These are phyloP conservation scores for Drosophila sordidapex DNA, from an alignment of 2,888 invertebrate genomes.

Conservation along the genomic window DNA sequence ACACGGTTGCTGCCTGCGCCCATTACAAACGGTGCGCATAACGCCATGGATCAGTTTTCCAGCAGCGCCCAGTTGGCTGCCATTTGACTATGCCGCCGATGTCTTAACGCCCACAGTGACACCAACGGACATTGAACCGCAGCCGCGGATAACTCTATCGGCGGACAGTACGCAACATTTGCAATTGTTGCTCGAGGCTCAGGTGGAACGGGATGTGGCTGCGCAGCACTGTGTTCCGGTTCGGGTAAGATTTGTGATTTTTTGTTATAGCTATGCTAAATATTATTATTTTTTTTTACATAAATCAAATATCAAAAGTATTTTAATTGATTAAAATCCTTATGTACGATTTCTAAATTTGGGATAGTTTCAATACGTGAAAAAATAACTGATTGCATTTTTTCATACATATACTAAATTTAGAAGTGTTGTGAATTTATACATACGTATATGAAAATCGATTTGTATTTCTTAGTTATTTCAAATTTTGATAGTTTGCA, in stretches of 20 bases:
- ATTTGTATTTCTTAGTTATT: too few relatives aligned
- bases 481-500: slow-evolving; percentile 1
- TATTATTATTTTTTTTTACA: background rate
- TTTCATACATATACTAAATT: background rate
- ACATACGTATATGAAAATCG: too few relatives aligned
- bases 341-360: background rate
- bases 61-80: slow-evolving; percentile 81
- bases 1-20: slow-evolving; percentile 84
- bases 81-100: slow-evolving; percentile 78
- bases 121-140: slow-evolving; percentile 39
- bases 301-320: background rate
- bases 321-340: background rate
- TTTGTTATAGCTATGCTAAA: background rate
- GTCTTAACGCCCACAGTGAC: slow-evolving; percentile 46
- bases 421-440: background rate
- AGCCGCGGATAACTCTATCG: slow-evolving; percentile 42
- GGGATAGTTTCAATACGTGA: background rate
- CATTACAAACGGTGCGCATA: slow-evolving; percentile 85
- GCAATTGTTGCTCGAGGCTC: slow-evolving; percentile 83
- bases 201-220: slow-evolving; percentile 61
- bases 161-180: slow-evolving; percentile 63
- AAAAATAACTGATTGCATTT: background rate
- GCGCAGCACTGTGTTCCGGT: slow-evolving; percentile 49
- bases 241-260: slow-evolving; percentile 65
- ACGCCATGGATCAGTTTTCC: slow-evolving; percentile 86